A percentile compares a stretch with the other conserved stretches of the same genome.
Evolutionary conservation across 2,113 vertebrate genomes (phyloP).

Genomic region (Sitta europaea): DNA sequence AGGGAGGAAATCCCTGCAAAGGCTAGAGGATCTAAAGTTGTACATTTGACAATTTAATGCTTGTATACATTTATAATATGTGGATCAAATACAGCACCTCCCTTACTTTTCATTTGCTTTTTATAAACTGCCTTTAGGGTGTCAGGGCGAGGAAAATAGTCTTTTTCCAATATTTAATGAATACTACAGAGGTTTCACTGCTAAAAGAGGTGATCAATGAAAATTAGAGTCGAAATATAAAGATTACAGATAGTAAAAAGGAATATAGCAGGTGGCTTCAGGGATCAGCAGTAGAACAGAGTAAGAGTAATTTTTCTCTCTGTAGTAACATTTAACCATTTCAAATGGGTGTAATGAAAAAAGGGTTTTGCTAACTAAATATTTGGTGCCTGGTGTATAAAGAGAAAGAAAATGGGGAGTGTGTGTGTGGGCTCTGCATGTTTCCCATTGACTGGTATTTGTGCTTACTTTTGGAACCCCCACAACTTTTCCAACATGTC

Average conservation of each 20-base stretch:
- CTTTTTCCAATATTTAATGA: neutral
- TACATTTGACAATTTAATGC: neutral
- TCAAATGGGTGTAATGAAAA: neutral
- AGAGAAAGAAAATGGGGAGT: neutral
- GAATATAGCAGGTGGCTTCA: neutral
- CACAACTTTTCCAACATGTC: neutral
- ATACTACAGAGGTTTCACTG: neutral
- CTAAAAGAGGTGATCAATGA: neutral
- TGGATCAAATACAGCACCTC: neutral
- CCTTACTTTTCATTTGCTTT: neutral
- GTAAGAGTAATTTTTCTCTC: neutral
- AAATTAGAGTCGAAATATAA: neutral
- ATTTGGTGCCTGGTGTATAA: neutral
- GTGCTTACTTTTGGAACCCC: neutral
- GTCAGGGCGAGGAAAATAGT: neutral
- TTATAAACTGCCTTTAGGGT: neutral
- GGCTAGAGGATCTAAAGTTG: neutral
- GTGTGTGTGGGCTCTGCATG: neutral
- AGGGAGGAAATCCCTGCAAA: neutral
- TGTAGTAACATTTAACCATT: neutral
- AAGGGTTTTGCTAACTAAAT: neutral
- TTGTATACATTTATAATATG: slow-evolving; percentile 1
- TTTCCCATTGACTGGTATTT: neutral
- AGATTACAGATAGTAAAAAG: neutral
- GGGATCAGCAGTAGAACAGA: neutral